Conservation (phyloP, 2,797 vertebrate species). For the Heterohyrax brucei region DNA sequence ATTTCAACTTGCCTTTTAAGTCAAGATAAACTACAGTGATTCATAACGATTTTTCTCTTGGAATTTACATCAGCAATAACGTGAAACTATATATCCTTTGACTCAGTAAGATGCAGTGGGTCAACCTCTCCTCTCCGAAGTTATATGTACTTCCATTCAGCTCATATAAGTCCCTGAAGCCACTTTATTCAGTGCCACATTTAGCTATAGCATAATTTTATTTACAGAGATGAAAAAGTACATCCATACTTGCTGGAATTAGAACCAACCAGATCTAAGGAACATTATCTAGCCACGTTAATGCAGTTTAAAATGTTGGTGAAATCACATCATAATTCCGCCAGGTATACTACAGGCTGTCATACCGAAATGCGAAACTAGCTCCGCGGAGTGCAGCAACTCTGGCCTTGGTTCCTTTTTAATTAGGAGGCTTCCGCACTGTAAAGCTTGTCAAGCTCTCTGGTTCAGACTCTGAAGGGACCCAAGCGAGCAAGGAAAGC, state of each 20-base stretch:
- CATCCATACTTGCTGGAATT: slow-evolving; percentile 61
- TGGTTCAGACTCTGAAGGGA: slow-evolving; percentile 55
- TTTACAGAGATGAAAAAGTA: slow-evolving; percentile 67
- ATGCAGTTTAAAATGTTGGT: slow-evolving; percentile 68
- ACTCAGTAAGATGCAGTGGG: slow-evolving; percentile 43
- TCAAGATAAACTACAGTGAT: neutral
- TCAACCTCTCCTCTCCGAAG: slow-evolving; percentile 64
- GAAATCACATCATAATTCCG: slow-evolving; percentile 48
- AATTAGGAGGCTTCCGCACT: slow-evolving; percentile 76
- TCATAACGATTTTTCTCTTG: neutral
- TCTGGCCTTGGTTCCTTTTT: slow-evolving; percentile 75
- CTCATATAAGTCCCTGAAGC: neutral
- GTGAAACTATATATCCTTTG: neutral
- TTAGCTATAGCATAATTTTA: slow-evolving; percentile 60
- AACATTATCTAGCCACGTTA: slow-evolving; percentile 64
- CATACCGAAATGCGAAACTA: slow-evolving; percentile 68
- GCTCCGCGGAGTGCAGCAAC: slow-evolving; percentile 62
- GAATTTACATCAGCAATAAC: neutral
- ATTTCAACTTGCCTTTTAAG: slow-evolving; percentile 70
- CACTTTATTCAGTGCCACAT: slow-evolving; percentile 57
- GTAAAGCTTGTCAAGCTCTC: slow-evolving; percentile 22
- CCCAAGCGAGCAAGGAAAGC: neutral
- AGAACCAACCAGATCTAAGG: slow-evolving; percentile 44
- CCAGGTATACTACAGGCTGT: neutral
- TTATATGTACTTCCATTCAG: slow-evolving; percentile 48